phyloP scores from a whole-genome alignment of 2,888 invertebrate species.

The Drosophila recens region DNA sequence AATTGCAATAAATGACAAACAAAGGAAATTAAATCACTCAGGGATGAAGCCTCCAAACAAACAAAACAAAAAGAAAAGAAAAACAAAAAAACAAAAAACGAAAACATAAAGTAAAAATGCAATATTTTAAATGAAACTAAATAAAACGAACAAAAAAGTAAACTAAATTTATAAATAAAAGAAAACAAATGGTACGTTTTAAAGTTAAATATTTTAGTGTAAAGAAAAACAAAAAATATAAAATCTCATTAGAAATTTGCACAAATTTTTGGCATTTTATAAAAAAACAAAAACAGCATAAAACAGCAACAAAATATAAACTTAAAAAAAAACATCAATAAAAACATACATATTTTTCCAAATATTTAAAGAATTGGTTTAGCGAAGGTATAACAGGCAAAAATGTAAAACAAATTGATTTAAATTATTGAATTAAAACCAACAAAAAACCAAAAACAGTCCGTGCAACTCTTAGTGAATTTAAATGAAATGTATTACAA shows the following conservation, averaged over 20 bases:
- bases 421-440: slow-evolving; percentile 36
- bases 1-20: slow-evolving; percentile 82
- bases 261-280: slow-evolving; percentile 82
- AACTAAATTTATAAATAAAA: slow-evolving; percentile 53
- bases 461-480: slow-evolving; percentile 82
- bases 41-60: slow-evolving; percentile 85
- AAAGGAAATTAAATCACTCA: slow-evolving; percentile 84
- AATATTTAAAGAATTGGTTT: slow-evolving; percentile 65
- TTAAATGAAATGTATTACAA: slow-evolving; percentile 72
- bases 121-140: slow-evolving; percentile 75
- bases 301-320: slow-evolving; percentile 53
- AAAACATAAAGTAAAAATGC: slow-evolving; percentile 67
- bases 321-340: slow-evolving; percentile 33
- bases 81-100: slow-evolving; percentile 28
- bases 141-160: slow-evolving; percentile 50
- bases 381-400: slow-evolving; percentile 69
- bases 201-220: slow-evolving; percentile 79
- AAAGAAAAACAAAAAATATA: slow-evolving; percentile 48
- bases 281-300: slow-evolving; percentile 59
- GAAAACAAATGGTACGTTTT: slow-evolving; percentile 65
- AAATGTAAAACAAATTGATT: slow-evolving; percentile 37
- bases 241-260: slow-evolving; percentile 76
- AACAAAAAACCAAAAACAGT: slow-evolving; percentile 55
- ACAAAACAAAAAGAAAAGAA: slow-evolving; percentile 65
- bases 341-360: slow-evolving; percentile 70